These are phyloP conservation scores for Stenopsyche tienmushanensis DNA, from an alignment of 1,140 invertebrate species.

Conservation along the genomic window DNA sequence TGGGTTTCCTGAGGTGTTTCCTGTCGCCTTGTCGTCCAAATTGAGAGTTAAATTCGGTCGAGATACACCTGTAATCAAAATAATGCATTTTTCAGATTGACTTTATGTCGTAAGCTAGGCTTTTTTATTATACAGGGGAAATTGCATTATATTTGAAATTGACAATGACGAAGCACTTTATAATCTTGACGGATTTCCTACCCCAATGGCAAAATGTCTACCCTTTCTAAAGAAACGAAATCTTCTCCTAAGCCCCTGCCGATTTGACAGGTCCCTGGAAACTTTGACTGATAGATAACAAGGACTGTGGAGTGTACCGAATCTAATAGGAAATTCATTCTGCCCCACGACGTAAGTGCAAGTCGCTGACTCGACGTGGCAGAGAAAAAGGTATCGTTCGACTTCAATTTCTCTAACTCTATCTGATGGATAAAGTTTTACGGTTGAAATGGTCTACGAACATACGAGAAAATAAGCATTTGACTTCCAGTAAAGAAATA, in stretches of 20 bases:
- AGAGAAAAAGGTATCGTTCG: slow-evolving; percentile 22
- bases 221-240: slow-evolving; percentile 15
- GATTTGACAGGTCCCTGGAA: slow-evolving; percentile 24
- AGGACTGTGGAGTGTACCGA: neutral
- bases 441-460: neutral
- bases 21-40: slow-evolving; percentile 58
- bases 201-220: slow-evolving; percentile 7
- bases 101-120: slow-evolving; percentile 2
- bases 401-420: slow-evolving; percentile 29
- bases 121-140: neutral
- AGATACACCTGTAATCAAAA: slow-evolving; percentile 53
- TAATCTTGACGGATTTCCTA: slow-evolving; percentile 22
- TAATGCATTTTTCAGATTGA: slow-evolving; percentile 4
- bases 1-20: slow-evolving; percentile 44
- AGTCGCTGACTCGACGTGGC: slow-evolving; percentile 8
- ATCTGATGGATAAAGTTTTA: slow-evolving; percentile 30
- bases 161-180: slow-evolving; percentile 9
- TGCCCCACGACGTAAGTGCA: neutral
- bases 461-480: slow-evolving; percentile 1
- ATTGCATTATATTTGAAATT: neutral
- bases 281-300: slow-evolving; percentile 32
- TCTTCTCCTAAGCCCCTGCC: slow-evolving; percentile 14
- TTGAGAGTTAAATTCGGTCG: slow-evolving; percentile 74
- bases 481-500: slow-evolving; percentile 7
- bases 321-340: slow-evolving; percentile 13